Base-by-base conservation (phyloP, 2,113 vertebrate species). In the Cyanoramphus novaezelandiae region DNA sequence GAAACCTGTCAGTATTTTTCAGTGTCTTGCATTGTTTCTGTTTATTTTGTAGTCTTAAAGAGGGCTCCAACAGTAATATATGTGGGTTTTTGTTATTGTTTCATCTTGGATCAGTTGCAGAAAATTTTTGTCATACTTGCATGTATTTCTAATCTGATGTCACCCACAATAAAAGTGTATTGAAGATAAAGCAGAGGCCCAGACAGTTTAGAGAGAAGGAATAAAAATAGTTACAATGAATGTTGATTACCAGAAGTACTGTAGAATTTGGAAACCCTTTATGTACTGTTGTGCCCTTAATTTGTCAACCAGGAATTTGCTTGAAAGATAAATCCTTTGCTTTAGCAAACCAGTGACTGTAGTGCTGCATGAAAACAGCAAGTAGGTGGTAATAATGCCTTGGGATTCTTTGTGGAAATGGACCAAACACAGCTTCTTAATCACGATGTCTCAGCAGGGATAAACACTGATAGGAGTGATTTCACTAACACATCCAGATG, bases 81-180 rank as follows among this genome's bases (percentile, higher is more conserved):
- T 0, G 1, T 92, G 53, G 46, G 55, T 3, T 60, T 93, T 69
- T 92, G 70, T 95, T 95, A 81, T 44, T 91, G 71, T 96, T 93
- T 87, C 70, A 92, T 86, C 77, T 92, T 96, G 88, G 83, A 91
- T 90, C 71, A 53, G 46, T 91, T 94, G 88, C 84, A 80, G 69
- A 81, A 90, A 62, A 88, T 87, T 86, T 84, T 94, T 95, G 62
- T 92, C 89, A 89, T 93, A 91, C 70, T 60, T 94, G 43, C 64
- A 65, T 55, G 41, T 76, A 50, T 86, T 95, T 93, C 47, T 95
- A 47, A 92, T 88, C 78, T 92, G 88, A 90, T 83, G 7, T 96
- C 87, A 94, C 82, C 86, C 88, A 94, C 37, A 15, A 16, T 82
- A 70, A 64, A 91, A 53, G 25, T 84, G 69, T 27, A 71, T 60